phyloP scores from a whole-genome alignment of 2,888 invertebrate genomes.

The Acleris cristana region DNA sequence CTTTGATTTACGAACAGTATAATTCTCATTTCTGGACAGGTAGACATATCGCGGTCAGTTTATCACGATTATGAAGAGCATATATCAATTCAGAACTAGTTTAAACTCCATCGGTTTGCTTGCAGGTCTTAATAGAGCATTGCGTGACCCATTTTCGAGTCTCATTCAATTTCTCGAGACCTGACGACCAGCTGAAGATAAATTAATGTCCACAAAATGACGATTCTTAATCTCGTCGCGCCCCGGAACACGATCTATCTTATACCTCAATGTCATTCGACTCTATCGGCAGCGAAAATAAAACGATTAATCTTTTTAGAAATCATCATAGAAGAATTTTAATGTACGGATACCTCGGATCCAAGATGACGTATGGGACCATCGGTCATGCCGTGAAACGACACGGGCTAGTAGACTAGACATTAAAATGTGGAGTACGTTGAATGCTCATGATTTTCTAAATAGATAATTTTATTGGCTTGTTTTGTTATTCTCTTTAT shows the following conservation, averaged over 20 bases:
- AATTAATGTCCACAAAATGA: conserved; percentile 34
- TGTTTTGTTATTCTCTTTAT: conserved; percentile 25
- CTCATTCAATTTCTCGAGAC: conserved; percentile 30
- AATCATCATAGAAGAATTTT: conserved; percentile 41
- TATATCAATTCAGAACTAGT: conserved; percentile 19
- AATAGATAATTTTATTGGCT: conserved; percentile 29
- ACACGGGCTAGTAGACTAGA: conserved; percentile 30
- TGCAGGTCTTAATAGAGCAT: conserved; percentile 14
- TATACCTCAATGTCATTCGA: conserved; percentile 39
- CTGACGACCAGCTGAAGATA: conserved; percentile 20
- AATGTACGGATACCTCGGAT: conserved; percentile 39
- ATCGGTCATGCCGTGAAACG: conserved; percentile 39
- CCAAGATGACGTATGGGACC: conserved; percentile 42
- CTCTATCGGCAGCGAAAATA: conserved; percentile 38
- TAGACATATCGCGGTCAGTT: neutral
- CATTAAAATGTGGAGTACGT: conserved; percentile 29
- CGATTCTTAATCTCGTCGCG: conserved; percentile 27
- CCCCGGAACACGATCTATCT: conserved; percentile 33
- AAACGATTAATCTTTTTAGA: conserved; percentile 40
- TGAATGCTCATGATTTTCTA: conserved; percentile 32
- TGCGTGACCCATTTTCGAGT: conserved; percentile 30
- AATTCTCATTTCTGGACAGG: no score
- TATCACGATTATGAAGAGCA: conserved; percentile 11
- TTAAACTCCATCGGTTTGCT: conserved; percentile 18
- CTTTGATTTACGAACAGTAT: neutral